Conservation (phyloP, 2,113 vertebrate species). For the Nesospiza acunhae region DNA sequence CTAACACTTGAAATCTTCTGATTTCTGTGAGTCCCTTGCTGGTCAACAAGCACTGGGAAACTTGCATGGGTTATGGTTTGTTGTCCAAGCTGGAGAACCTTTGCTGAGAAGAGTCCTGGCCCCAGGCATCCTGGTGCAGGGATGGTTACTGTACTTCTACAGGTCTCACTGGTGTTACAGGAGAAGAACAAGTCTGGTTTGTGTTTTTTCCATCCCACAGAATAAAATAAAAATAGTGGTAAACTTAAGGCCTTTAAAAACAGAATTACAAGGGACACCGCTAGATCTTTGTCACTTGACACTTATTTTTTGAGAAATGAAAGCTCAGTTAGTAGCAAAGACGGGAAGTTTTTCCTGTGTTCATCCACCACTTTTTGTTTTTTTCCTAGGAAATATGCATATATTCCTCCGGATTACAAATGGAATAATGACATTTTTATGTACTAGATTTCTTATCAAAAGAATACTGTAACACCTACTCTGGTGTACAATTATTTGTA, state of each 20-base stretch:
- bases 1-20: background rate
- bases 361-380: background rate
- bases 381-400: background rate
- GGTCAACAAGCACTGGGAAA: background rate
- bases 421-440: background rate
- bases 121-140: background rate
- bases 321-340: background rate
- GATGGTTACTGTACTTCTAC: background rate
- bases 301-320: background rate
- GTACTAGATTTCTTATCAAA: background rate
- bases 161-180: background rate
- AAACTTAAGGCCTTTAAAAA: background rate
- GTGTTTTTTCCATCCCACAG: background rate
- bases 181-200: background rate
- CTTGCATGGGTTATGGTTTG: fast-evolving
- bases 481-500: background rate
- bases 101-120: background rate
- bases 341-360: background rate
- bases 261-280: background rate
- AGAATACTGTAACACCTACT: background rate
- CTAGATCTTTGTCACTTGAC: background rate
- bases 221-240: background rate
- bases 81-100: background rate
- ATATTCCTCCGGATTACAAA: background rate
- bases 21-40: background rate